Evolutionary conservation across 1,140 invertebrate genomes (phyloP).

Genomic region (Pararge aegeria): DNA sequence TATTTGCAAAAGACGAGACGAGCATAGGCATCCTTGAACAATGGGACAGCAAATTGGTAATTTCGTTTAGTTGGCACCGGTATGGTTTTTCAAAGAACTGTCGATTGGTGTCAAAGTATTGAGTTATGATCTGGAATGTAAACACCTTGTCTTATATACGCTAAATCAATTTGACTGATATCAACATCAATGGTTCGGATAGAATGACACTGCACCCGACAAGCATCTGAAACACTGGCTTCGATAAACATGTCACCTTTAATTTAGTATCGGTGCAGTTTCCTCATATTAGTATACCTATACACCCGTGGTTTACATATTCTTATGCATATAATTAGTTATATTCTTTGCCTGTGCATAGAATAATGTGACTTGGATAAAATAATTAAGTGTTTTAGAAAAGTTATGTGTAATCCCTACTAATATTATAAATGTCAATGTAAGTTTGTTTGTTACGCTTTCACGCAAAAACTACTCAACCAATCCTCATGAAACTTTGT

Average conservation of each 20-base stretch:
- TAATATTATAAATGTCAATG: no score
- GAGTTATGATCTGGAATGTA: constrained; percentile 33
- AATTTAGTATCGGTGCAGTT: constrained; percentile 24
- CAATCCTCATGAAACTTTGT: no score
- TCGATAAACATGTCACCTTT: constrained; percentile 45
- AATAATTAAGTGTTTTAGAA: no score
- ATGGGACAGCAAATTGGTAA: constrained; percentile 46
- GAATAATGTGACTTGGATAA: no score
- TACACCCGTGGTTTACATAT: no score
- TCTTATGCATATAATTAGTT: no score
- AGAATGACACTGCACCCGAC: constrained; percentile 48
- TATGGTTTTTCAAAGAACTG: constrained; percentile 33
- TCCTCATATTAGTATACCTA: background rate
- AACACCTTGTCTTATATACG: constrained; percentile 35
- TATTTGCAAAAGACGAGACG: constrained; percentile 54
- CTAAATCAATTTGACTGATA: constrained; percentile 42
- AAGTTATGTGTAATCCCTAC: no score
- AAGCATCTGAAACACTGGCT: constrained; percentile 46
- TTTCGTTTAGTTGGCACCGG: constrained; percentile 37
- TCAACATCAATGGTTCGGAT: constrained; percentile 33
- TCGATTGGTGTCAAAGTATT: constrained; percentile 18
- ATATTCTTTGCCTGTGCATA: no score
- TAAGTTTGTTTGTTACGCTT: no score
- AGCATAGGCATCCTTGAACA: constrained; percentile 55
- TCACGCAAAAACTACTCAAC: no score